These are phyloP conservation scores for Heliocidaris tuberculata DNA, from an alignment of 35 echinoderm and acorn worm species.

Conservation along the genomic window DNA sequence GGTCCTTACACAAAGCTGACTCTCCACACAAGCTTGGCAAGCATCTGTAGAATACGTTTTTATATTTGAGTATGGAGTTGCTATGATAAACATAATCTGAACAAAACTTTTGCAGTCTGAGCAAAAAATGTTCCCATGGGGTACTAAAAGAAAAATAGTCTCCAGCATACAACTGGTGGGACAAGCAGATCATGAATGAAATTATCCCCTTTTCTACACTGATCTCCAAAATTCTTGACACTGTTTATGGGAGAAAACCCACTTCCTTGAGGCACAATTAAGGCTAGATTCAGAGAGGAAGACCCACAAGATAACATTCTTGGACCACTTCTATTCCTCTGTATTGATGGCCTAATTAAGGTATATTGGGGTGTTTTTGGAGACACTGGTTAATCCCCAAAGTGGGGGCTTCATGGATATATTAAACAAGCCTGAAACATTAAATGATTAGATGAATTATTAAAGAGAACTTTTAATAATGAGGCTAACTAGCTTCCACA, in stretches of 20 bases:
- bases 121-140: background rate
- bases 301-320: background rate
- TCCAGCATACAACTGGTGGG: background rate
- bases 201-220: background rate
- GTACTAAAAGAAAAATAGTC: background rate
- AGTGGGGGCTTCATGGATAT: background rate
- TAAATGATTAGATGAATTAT: background rate
- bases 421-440: background rate
- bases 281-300: background rate
- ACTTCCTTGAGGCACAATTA: background rate
- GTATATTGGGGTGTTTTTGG: background rate
- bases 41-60: background rate
- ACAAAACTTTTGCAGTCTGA: background rate
- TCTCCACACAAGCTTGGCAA: background rate
- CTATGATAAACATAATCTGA: background rate
- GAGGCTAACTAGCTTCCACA: background rate
- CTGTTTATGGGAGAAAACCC: background rate
- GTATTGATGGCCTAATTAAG: background rate
- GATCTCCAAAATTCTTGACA: background rate
- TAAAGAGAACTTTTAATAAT: background rate
- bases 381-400: background rate
- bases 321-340: background rate
- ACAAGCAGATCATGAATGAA: too few relatives aligned
- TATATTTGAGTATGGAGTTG: background rate
- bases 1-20: too few relatives aligned